Evolutionary conservation across 2,113 vertebrate species (phyloP), one percentile per base, ranked within the genome.

Genomic region (Ictalurus punctatus): DNA sequence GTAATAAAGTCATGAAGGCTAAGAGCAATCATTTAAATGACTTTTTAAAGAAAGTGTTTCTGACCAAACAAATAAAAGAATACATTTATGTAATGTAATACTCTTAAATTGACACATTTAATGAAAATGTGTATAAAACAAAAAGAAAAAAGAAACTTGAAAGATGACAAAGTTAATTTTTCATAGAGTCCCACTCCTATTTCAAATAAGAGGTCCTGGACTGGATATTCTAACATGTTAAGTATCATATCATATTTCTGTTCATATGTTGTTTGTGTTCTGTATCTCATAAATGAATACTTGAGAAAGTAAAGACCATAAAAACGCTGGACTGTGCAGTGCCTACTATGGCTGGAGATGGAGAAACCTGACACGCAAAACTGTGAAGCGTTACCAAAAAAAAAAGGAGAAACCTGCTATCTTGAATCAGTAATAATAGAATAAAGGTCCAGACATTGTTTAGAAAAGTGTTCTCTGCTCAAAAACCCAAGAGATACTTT

Each of bases 361-460:
- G 34, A 40, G 63, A 85, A 86, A 58, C 48, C 48, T 9, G 48
- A 52, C 48, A 52, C 48, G 48, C 48, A 52, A 52, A 52, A 52
- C 9, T 10, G 48, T 48, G 48, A 52, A 10, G 48, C 48, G 3
- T 52, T 10, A 10, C 48, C 4, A 48, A 48, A 48, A 8, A 48
- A 48, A 48, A 48, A 48, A 48, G 1, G 19, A 65, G 9, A 65
- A 65, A 69, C 9, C 14, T 7, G 44, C n/a, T 54, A 61, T 37
- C 21, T 63, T 86, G 69, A 58, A 86, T 71, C 30, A 88, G 30
- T 74, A 30, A 86, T 27, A 59, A 59, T 76, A 80, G 10, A 56
- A 58, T 37, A 81, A 87, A 85, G 19, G 59, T 84, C 63, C 67
- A 74, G 80, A 40, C 14, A 37, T 2, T 69, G 19, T 87, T 81